Evolutionary conservation across 2,113 vertebrate species (phyloP).

Genomic region (Rhabdomys dilectus): DNA sequence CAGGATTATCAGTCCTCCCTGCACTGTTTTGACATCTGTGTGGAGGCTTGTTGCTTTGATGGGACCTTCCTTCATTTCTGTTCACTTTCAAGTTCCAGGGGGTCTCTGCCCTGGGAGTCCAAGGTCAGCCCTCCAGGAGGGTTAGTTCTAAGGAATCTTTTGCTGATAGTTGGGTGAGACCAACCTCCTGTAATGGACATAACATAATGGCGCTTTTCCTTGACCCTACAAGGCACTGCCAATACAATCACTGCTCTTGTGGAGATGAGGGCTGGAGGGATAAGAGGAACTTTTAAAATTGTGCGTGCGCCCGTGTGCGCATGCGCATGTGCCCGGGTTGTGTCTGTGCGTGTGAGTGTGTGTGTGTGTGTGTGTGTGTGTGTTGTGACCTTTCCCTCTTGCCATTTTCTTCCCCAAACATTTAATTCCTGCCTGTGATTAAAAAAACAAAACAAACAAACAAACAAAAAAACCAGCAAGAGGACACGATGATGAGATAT

Average conservation of each 20-base stretch:
- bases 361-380: too few relatives aligned
- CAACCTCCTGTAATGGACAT: neutral
- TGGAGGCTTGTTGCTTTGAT: neutral
- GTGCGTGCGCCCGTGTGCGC: too few relatives aligned
- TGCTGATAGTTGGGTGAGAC: neutral
- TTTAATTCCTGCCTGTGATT: neutral
- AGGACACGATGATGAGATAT: neutral
- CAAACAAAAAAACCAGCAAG: too few relatives aligned
- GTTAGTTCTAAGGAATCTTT: neutral
- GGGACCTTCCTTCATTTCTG: neutral
- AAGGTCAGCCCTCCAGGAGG: neutral
- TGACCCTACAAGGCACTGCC: neutral
- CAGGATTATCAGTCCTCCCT: neutral
- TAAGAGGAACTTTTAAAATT: neutral
- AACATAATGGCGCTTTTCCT: conserved; percentile 13
- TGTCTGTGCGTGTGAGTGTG: too few relatives aligned
- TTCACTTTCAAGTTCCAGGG: neutral
- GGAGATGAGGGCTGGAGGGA: too few relatives aligned
- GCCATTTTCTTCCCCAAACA: neutral
- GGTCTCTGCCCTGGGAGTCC: neutral
- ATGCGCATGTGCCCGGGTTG: too few relatives aligned
- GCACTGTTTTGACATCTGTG: neutral
- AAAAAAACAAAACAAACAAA: too few relatives aligned
- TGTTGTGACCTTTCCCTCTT: neutral
- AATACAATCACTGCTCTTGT: neutral